Evolutionary conservation across 2,113 vertebrate species (phyloP).

Genomic region (Gallinago paraguaiae): DNA sequence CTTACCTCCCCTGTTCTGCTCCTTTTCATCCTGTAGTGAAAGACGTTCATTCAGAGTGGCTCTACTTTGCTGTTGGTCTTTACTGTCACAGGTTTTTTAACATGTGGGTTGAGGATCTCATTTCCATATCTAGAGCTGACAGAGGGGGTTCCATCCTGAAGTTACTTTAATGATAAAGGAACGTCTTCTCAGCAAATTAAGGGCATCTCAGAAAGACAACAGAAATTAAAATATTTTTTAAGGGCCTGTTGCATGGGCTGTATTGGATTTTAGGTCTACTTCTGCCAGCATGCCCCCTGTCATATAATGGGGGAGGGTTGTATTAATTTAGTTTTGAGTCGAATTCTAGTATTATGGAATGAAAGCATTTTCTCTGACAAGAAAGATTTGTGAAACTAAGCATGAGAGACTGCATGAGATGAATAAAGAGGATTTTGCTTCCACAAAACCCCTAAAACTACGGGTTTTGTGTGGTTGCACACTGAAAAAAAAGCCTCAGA

Average conservation of each 20-base stretch:
- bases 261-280: not conserved
- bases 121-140: not conserved
- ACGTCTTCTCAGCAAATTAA: not conserved
- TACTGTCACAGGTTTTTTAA: not conserved
- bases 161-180: not conserved
- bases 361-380: not conserved
- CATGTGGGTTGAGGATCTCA: not conserved
- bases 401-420: not conserved
- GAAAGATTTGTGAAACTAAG: not conserved
- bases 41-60: not conserved
- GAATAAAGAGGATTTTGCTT: not conserved
- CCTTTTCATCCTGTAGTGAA: not conserved
- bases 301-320: not conserved
- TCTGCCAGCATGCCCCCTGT: not conserved
- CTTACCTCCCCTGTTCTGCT: not conserved
- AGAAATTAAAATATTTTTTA: not conserved
- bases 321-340: not conserved
- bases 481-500: not conserved
- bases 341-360: not conserved
- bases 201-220: not conserved
- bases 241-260: not conserved
- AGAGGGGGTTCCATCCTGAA: not conserved
- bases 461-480: not conserved
- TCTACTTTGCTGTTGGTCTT: not conserved
- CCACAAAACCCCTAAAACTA: not conserved